phyloP scores from a whole-genome alignment of 1,140 invertebrate species.

The Trachelipus rathkii region DNA sequence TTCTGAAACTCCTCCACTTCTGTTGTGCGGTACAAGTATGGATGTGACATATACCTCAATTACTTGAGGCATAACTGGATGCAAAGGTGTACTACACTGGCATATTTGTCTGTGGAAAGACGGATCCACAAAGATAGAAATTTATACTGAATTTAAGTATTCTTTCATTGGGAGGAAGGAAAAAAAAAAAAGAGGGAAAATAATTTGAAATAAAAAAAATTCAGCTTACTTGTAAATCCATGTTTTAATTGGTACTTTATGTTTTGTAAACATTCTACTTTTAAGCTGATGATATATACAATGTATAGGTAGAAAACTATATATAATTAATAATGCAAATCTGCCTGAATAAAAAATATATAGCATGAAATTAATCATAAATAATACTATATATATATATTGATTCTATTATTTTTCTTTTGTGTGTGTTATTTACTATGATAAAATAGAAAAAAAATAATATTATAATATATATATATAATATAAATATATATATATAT shows the following conservation, averaged over 20 bases:
- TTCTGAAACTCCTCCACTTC: slow-evolving; percentile 49
- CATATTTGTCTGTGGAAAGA: slow-evolving; percentile 70
- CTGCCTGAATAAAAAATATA: no score
- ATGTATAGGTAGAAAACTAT: slow-evolving; percentile 93
- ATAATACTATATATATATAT: no score
- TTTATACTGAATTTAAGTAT: neutral
- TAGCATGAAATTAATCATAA: no score
- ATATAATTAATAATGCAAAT: no score
- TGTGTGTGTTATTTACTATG: no score
- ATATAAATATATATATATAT: no score
- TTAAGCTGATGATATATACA: slow-evolving; percentile 95
- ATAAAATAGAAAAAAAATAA: no score
- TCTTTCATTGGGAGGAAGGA: no score
- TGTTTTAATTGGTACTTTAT: slow-evolving; percentile 88
- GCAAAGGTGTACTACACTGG: slow-evolving; percentile 75
- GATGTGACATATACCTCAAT: slow-evolving; percentile 95
- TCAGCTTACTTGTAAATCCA: slow-evolving; percentile 74
- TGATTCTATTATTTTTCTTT: no score
- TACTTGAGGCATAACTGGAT: slow-evolving; percentile 86
- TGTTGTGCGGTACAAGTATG: slow-evolving; percentile 66
- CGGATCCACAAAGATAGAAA: neutral
- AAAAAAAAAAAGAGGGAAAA: no score
- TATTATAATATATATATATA: no score
- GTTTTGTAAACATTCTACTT: slow-evolving; percentile 90
- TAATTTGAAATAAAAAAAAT: slow-evolving; percentile 17